Conservation (phyloP, 2,113 vertebrate genomes). For the Zosterops borbonicus region DNA sequence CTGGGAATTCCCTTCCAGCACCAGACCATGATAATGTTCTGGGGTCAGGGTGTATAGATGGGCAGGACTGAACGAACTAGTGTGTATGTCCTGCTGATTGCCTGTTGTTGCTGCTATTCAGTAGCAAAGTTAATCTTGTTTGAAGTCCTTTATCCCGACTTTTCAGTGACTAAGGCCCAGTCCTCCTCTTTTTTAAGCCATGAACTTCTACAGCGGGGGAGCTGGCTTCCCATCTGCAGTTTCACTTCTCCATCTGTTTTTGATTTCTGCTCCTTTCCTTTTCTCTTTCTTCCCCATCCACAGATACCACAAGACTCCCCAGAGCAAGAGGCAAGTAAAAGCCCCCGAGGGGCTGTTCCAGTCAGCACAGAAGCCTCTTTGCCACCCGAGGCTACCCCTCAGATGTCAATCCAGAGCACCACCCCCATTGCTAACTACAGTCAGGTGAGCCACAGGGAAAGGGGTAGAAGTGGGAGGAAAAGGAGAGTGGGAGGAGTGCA, state of each 20-base stretch:
- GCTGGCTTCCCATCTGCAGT: slow-evolving; percentile 22
- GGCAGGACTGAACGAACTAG: background rate
- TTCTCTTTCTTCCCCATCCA: slow-evolving; percentile 8
- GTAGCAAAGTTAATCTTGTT: background rate
- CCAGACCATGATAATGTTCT: background rate
- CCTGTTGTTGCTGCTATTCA: background rate
- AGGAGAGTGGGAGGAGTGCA: background rate
- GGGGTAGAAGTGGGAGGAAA: background rate
- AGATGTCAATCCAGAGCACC: slow-evolving; percentile 74
- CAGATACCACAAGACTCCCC: slow-evolving; percentile 80
- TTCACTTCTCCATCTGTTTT: slow-evolving; percentile 41
- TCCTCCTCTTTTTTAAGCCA: background rate
- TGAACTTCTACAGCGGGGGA: background rate
- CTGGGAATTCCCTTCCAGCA: background rate
- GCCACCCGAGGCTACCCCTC: slow-evolving; percentile 74
- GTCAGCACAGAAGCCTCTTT: slow-evolving; percentile 76
- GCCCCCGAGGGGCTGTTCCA: slow-evolving; percentile 74
- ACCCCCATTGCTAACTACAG: slow-evolving; percentile 74
- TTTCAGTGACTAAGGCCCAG: background rate
- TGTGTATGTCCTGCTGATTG: background rate
- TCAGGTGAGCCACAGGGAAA: slow-evolving; percentile 65
- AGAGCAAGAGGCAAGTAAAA: slow-evolving; percentile 81
- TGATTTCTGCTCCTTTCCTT: slow-evolving; percentile 17
- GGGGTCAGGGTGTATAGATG: background rate
- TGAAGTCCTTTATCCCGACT: background rate